Evolutionary conservation across 1,140 invertebrate genomes (phyloP).

Genomic region (Ceratina japonica): DNA sequence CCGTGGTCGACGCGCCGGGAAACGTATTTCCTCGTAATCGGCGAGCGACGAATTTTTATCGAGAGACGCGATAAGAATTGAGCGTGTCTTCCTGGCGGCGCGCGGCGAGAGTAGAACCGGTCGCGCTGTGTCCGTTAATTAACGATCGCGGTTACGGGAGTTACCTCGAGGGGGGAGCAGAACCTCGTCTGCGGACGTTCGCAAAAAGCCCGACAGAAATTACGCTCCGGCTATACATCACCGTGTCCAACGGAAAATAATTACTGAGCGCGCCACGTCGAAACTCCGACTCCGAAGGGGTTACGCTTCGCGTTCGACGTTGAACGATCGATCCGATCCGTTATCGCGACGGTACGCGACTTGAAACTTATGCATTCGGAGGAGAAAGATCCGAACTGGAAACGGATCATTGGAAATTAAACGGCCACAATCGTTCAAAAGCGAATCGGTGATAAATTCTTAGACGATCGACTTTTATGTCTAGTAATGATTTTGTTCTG

Average conservation of each 20-base stretch:
- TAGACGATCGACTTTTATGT: too few species aligned
- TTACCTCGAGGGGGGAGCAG: not conserved
- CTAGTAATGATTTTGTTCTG: too few species aligned
- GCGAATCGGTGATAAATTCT: too few species aligned
- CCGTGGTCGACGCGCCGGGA: not conserved
- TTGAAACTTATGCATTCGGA: not conserved
- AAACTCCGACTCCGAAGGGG: not conserved
- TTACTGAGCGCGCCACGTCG: not conserved
- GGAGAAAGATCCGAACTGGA: not conserved
- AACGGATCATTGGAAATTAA: not conserved
- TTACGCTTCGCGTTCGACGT: constrained; percentile 4
- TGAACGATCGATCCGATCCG: constrained; percentile 34
- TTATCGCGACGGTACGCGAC: constrained; percentile 2
- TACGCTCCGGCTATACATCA: not conserved
- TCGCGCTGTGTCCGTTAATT: not conserved
- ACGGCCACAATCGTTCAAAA: too few species aligned
- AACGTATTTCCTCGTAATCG: constrained; percentile 24
- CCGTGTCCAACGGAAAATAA: constrained; percentile 24
- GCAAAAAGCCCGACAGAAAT: not conserved
- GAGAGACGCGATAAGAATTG: too few species aligned
- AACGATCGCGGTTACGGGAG: constrained; percentile 10
- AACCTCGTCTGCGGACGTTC: not conserved
- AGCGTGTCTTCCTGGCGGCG: too few species aligned
- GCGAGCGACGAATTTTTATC: constrained; percentile 13
- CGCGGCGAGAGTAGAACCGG: not conserved